Evolutionary conservation across 2,113 vertebrate genomes (phyloP).

Genomic region (Cololabis saira): DNA sequence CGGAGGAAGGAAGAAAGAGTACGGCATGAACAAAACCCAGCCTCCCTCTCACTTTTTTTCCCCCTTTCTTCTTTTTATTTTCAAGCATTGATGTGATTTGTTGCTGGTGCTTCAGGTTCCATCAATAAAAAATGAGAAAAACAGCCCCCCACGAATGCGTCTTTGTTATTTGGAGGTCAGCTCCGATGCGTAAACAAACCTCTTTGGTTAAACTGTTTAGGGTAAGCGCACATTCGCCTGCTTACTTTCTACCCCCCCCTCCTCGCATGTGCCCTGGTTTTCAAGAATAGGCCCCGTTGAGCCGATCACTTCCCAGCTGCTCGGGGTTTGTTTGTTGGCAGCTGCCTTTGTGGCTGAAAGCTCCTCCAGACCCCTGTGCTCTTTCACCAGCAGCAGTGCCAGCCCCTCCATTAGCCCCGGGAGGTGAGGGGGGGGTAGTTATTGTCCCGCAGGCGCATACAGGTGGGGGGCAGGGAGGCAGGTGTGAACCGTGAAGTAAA

Average conservation of each 20-base stretch:
- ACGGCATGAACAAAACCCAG: too few species aligned
- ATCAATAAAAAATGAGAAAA: slow-evolving; percentile 9
- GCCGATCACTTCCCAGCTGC: slow-evolving; percentile 68
- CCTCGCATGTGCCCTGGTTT: slow-evolving; percentile 46
- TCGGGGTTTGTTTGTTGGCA: slow-evolving; percentile 47
- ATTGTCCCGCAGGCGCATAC: slow-evolving; percentile 58
- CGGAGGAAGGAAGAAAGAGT: too few species aligned
- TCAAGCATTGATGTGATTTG: slow-evolving; percentile 32
- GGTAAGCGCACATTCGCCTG: slow-evolving; percentile 34
- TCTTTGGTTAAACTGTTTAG: slow-evolving; percentile 53
- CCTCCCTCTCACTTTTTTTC: too few species aligned
- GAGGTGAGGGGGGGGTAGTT: background rate
- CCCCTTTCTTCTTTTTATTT: background rate
- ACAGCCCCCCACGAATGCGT: too few species aligned
- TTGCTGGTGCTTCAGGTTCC: too few species aligned
- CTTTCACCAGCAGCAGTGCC: slow-evolving; percentile 49
- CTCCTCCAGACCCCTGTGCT: slow-evolving; percentile 39
- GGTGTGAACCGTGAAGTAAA: too few species aligned
- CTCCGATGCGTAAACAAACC: slow-evolving; percentile 32
- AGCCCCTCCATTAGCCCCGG: slow-evolving; percentile 57
- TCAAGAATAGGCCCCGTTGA: slow-evolving; percentile 67
- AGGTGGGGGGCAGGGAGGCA: too few species aligned
- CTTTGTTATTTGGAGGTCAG: background rate
- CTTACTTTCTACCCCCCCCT: slow-evolving; percentile 29
- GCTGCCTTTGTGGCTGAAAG: slow-evolving; percentile 60